Evolutionary conservation across 2,888 invertebrate genomes (phyloP).

Genomic region (Campoletis raptor): DNA sequence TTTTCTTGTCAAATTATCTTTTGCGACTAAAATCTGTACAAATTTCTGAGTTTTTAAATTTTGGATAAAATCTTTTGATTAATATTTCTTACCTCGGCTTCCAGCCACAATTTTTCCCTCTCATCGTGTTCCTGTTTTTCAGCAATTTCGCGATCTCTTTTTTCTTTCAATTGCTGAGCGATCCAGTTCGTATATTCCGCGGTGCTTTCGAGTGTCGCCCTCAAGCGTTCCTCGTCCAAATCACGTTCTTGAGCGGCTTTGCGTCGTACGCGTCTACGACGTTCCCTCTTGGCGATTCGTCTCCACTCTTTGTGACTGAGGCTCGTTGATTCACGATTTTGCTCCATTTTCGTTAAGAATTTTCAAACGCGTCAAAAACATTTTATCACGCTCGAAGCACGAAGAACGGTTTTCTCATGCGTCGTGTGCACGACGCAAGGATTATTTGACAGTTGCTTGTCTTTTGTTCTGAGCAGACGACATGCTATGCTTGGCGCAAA

Average conservation of each 20-base stretch:
- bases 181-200: constrained; percentile 86
- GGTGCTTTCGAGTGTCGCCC: constrained; percentile 84
- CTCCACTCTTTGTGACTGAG: constrained; percentile 90
- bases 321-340: constrained; percentile 34
- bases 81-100: constrained; percentile 86
- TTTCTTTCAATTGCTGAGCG: constrained; percentile 86
- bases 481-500: constrained; percentile 68
- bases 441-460: constrained; percentile 34
- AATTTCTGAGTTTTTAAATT: not conserved
- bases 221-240: constrained; percentile 86
- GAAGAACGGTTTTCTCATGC: not conserved
- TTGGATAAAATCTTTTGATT: not conserved
- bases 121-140: constrained; percentile 86
- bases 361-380: constrained; percentile 1
- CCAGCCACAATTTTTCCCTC: constrained; percentile 89
- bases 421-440: not conserved
- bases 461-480: constrained; percentile 56
- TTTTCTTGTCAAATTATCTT: too few relatives aligned
- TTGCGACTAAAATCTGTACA: too few relatives aligned
- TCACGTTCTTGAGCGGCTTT: constrained; percentile 87
- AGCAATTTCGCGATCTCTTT: constrained; percentile 86
- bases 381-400: not conserved
- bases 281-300: constrained; percentile 89
- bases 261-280: constrained; percentile 89
- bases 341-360: constrained; percentile 51